Conservation (phyloP, 92 coral and sea anemone genomes). For the Epizoanthus illoricatus region DNA sequence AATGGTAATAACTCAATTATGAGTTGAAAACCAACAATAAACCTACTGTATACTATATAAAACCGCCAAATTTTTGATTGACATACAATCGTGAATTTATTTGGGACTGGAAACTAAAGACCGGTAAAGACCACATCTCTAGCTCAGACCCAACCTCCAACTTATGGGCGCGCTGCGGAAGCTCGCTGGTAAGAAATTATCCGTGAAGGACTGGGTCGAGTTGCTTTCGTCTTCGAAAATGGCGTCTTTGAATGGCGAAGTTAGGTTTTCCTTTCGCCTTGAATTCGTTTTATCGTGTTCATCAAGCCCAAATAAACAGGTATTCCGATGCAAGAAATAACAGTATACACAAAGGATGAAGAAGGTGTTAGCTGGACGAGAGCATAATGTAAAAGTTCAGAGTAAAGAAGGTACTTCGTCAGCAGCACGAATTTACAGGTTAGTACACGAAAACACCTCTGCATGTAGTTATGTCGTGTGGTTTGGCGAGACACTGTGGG, state of each 20-base stretch:
- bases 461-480: constrained; percentile 14
- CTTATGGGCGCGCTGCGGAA: too few species aligned
- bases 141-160: too few species aligned
- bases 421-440: constrained; percentile 83
- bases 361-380: constrained; percentile 85
- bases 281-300: constrained; percentile 38
- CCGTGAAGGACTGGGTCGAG: constrained; percentile 23
- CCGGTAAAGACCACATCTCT: too few species aligned
- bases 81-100: too few species aligned
- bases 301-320: constrained; percentile 15
- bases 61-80: too few species aligned
- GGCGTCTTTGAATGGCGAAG: constrained; percentile 50
- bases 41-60: too few species aligned
- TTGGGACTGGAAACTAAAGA: too few species aligned
- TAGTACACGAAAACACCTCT: constrained; percentile 18
- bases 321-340: constrained; percentile 44
- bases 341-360: constrained; percentile 67
- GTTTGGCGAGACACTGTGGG: not conserved
- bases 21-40: too few species aligned
- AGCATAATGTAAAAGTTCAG: constrained; percentile 71
- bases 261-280: constrained; percentile 34
- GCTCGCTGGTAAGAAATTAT: too few species aligned
- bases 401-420: constrained; percentile 72
- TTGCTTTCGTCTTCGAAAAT: constrained; percentile 11
- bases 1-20: too few species aligned